Percentiles rank a stretch among this genome's conserved stretches.
Conservation (phyloP, 1,140 invertebrate genomes). For the Drosophila sucinea region DNA sequence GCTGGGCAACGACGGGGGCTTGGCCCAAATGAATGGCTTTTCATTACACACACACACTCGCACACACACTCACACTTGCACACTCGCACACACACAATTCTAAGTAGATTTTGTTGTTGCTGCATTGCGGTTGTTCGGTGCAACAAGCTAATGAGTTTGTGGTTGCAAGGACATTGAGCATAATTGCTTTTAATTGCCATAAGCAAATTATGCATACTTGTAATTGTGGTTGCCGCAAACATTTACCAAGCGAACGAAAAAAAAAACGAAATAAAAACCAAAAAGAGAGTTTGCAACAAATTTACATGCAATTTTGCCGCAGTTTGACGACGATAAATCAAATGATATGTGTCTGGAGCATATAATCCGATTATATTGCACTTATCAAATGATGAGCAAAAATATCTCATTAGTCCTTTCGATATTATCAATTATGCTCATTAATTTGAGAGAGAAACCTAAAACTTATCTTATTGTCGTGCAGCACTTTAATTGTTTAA, state of each 20-base stretch:
- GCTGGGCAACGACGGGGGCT: neutral
- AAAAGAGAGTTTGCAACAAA: neutral
- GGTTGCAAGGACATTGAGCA: conserved; percentile 70
- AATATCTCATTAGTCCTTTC: neutral
- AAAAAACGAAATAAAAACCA: neutral
- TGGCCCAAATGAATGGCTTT: conserved; percentile 37
- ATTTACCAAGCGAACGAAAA: conserved; percentile 2
- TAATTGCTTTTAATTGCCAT: conserved; percentile 81
- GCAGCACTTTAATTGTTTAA: conserved; percentile 33
- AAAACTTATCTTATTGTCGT: conserved; percentile 34
- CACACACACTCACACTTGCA: conserved; percentile 1
- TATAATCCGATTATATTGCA: conserved; percentile 4
- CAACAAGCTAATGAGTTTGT: conserved; percentile 80
- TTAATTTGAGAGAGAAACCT: conserved; percentile 8
- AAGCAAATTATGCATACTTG: conserved; percentile 76
- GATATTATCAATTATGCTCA: conserved; percentile 3
- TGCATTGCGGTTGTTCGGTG: conserved; percentile 66
- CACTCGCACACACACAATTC: conserved; percentile 12
- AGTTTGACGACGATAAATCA: neutral
- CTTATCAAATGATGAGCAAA: neutral
- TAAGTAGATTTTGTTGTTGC: conserved; percentile 46
- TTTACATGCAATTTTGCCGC: neutral
- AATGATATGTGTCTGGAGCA: too few species aligned
- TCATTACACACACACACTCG: conserved; percentile 20
- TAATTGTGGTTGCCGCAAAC: conserved; percentile 33